phyloP scores from a whole-genome alignment of 2,113 vertebrate genomes.

The Aythya baeri region DNA sequence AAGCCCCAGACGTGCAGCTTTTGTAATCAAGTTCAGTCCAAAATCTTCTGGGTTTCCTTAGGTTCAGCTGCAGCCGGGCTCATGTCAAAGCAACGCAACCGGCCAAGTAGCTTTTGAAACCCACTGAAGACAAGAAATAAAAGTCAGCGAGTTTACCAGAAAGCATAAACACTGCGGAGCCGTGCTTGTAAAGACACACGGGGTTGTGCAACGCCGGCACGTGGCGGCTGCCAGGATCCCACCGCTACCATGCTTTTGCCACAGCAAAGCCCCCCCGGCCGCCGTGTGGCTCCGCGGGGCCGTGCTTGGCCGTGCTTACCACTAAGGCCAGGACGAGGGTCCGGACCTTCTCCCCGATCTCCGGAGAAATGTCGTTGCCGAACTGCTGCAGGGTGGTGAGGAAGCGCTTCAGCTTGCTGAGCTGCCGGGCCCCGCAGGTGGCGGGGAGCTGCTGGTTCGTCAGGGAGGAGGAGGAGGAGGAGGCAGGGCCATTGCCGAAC shows the following conservation, averaged over 20 bases:
- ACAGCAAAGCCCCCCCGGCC: neutral
- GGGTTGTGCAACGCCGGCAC: accelerated
- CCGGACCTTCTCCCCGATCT: slow-evolving; percentile 97
- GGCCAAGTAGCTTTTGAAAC: neutral
- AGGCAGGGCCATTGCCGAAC: slow-evolving; percentile 95
- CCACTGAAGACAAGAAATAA: neutral
- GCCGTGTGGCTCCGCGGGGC: too few relatives aligned
- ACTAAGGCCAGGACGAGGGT: slow-evolving; percentile 94
- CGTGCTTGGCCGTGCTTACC: slow-evolving; percentile 75
- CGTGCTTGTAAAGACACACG: neutral
- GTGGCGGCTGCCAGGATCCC: neutral
- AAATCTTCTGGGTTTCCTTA: neutral
- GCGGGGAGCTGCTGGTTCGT: slow-evolving; percentile 97
- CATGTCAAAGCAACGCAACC: neutral
- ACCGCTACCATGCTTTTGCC: accelerated
- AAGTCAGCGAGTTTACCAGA: neutral
- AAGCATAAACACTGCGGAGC: neutral
- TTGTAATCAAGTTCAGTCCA: neutral
- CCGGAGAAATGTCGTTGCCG: slow-evolving; percentile 97
- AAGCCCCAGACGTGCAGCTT: neutral
- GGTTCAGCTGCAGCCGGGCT: neutral
- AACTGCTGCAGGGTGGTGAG: slow-evolving; percentile 98
- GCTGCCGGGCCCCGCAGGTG: slow-evolving; percentile 95
- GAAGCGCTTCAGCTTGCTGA: slow-evolving; percentile 98
- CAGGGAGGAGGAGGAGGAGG: slow-evolving; percentile 94